phyloP scores from a whole-genome alignment of 2,113 vertebrate species.

The Ptilonorhynchus violaceus region DNA sequence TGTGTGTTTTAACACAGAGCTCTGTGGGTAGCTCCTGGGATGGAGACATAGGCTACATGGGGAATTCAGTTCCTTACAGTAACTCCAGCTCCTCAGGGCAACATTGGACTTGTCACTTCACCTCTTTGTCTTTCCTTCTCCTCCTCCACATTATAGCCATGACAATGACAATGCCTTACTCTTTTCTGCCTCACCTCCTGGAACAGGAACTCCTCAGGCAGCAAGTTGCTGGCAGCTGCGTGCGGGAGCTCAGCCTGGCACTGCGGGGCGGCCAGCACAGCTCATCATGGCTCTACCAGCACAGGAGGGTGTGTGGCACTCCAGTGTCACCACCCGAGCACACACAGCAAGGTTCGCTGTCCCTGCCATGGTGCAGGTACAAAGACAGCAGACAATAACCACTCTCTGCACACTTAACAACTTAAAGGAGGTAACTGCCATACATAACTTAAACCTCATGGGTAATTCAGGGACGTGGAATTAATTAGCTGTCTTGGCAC shows the following conservation, averaged over 20 bases:
- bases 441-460: constrained; percentile 28
- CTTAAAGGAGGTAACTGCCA: constrained; percentile 19
- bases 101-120: background rate
- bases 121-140: background rate
- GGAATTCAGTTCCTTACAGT: background rate
- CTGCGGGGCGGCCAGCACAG: fast-evolving
- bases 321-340: background rate
- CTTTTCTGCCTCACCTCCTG: background rate
- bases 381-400: background rate
- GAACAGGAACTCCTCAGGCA: background rate
- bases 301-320: background rate
- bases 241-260: background rate
- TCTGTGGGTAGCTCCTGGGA: background rate
- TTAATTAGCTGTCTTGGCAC: constrained; percentile 56
- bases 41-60: background rate
- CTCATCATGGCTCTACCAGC: fast-evolving
- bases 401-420: background rate
- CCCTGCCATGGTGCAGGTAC: background rate
- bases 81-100: background rate
- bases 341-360: background rate
- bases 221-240: background rate
- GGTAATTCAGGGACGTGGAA: constrained; percentile 49
- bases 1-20: background rate
- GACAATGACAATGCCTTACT: background rate
- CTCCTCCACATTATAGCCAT: background rate